These are phyloP conservation scores for Enchytraeus crypticus DNA, from an alignment of 2,888 invertebrate genomes.

Conservation along the genomic window DNA sequence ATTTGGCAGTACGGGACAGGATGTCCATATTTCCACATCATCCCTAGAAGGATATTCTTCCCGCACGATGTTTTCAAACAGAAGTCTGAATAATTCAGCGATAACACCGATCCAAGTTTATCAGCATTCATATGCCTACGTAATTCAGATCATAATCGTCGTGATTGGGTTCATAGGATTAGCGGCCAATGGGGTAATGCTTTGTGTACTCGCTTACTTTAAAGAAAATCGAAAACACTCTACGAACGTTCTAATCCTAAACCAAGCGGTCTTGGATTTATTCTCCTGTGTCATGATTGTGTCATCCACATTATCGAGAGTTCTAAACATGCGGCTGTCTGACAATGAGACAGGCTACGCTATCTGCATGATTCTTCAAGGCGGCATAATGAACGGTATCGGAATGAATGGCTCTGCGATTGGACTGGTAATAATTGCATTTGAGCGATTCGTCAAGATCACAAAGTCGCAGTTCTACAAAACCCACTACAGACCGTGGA, in stretches of 20 bases:
- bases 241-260: neutral
- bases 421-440: neutral
- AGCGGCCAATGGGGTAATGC: neutral
- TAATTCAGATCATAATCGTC: too few relatives aligned
- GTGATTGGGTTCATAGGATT: neutral
- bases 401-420: neutral
- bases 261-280: neutral
- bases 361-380: neutral
- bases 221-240: neutral
- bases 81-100: too few relatives aligned
- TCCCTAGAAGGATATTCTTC: too few relatives aligned
- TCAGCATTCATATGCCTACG: too few relatives aligned
- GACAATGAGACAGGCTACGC: neutral
- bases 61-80: too few relatives aligned
- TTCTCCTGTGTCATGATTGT: neutral
- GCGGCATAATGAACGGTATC: neutral
- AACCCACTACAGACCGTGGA: neutral
- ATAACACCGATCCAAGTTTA: too few relatives aligned
- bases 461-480: neutral
- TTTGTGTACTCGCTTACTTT: neutral
- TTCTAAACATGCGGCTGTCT: neutral
- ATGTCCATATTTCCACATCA: too few relatives aligned
- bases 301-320: neutral
- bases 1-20: too few relatives aligned
- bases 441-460: neutral